Conservation (phyloP, 1,140 invertebrate species). For the Aricia agestis region DNA sequence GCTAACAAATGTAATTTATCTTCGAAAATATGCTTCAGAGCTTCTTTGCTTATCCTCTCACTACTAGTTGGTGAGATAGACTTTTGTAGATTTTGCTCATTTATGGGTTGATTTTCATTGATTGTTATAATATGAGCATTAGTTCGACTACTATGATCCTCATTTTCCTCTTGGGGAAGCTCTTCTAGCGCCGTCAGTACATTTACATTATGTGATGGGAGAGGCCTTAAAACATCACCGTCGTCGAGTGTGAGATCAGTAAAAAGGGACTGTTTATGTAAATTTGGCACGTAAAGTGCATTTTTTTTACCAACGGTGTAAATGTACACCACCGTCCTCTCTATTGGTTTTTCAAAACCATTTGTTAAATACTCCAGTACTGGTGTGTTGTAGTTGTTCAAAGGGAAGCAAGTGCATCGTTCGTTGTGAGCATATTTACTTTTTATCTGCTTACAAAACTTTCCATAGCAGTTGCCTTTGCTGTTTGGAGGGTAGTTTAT, state of each 20-base stretch:
- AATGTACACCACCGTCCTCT: not conserved
- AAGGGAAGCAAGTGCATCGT: not conserved
- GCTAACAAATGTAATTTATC: not conserved
- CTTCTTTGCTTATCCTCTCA: not conserved
- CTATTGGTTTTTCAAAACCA: not conserved
- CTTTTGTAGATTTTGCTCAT: not conserved
- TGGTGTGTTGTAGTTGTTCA: not conserved
- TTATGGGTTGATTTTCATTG: not conserved
- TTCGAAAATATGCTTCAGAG: not conserved
- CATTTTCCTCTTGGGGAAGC: not conserved
- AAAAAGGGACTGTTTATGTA: slow-evolving; percentile 21
- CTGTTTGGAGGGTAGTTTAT: not conserved
- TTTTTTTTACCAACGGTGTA: not conserved
- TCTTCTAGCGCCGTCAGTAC: not conserved
- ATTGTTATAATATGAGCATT: not conserved
- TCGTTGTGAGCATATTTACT: not conserved
- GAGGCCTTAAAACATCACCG: slow-evolving; percentile 2
- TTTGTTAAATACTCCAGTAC: not conserved
- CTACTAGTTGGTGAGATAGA: not conserved
- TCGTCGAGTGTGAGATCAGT: slow-evolving; percentile 24
- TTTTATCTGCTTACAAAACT: not conserved
- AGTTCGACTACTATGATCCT: not conserved
- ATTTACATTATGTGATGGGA: not conserved
- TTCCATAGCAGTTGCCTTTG: not conserved
- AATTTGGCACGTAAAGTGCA: slow-evolving; percentile 25